phyloP scores from a whole-genome alignment of 2,888 invertebrate genomes.

The Tineola bisselliella region DNA sequence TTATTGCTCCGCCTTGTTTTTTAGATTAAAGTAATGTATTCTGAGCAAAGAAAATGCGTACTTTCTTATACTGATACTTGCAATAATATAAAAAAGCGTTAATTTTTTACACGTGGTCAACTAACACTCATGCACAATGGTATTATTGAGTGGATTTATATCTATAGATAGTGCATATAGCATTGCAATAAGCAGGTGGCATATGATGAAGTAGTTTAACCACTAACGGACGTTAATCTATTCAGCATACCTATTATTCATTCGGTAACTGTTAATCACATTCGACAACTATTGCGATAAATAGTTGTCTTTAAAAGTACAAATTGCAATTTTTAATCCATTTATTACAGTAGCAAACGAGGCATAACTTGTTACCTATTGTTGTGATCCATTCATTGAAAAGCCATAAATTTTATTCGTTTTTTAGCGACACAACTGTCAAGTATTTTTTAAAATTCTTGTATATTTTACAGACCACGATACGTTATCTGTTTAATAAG shows the following conservation, averaged over 20 bases:
- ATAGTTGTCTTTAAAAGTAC: conserved; percentile 38
- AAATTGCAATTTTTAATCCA: conserved; percentile 46
- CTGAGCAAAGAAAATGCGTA: background rate
- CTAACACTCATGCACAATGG: background rate
- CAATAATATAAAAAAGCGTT: background rate
- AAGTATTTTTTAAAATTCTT: background rate
- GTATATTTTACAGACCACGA: background rate
- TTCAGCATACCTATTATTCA: conserved; percentile 27
- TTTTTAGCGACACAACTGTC: conserved; percentile 3
- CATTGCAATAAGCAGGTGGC: background rate
- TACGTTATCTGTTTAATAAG: background rate
- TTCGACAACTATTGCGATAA: conserved; percentile 44
- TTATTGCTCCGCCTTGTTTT: background rate
- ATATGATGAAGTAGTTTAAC: background rate
- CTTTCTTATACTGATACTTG: background rate
- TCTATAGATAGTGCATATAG: background rate
- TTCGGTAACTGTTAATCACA: conserved; percentile 38
- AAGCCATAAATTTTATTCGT: conserved; percentile 13
- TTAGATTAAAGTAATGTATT: background rate
- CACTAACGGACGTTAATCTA: conserved; percentile 30
- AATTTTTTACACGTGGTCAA: background rate
- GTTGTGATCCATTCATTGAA: conserved; percentile 19
- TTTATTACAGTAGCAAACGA: conserved; percentile 46
- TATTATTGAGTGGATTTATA: background rate
- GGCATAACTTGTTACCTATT: conserved; percentile 24